Base-by-base conservation (phyloP, 2,888 invertebrate genomes). In the Oxycera nigricornis region DNA sequence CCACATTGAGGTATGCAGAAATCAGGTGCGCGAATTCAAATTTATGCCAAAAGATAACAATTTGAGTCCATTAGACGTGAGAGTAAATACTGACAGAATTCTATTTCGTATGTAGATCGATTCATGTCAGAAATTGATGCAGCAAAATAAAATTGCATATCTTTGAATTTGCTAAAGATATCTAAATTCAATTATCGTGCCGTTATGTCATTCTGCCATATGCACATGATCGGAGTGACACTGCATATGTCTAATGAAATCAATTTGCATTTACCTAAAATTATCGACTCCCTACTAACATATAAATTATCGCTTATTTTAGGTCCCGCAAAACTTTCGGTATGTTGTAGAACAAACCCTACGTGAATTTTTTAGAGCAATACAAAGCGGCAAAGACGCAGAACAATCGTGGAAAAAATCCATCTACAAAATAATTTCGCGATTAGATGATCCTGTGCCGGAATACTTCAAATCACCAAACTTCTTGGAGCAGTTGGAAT, bases 391-490 rank as follows among this genome's bases (percentile, higher is more conserved):
- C 80, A 97, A 98, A 87, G 99, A 99, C 88, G 89, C 92, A 76
- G 99, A 99, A 85, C 98, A 98, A 86, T 98, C 98, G 83, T 99
- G 99, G 99, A 99, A 99, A 89, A 99, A 99, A 87, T 94, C 97
- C 82, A 99, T 99, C 87, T 99, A 99, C 91, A 99, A 99, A 87
- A 94, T 99, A 83, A 99, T 99, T 87, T 97, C 98, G 82, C 92
- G 98, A 85, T 90, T 99, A 88, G 99, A 99, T 88, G 98, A 98
- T 87, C 94, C 94, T 78, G 96, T 99, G 82, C 99, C 99, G 80
- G 99, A 99, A 86, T 98, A 97, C 89, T 99, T 99, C 91, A 99
- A 99, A 87, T 96, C 97, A 83, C 97, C 98, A 80, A 97, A 98
- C 89, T 99, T 99, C 90, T 92, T 99, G 87, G 98, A 98, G 86